Percentiles rank a stretch among this genome's conserved stretches.
These are phyloP conservation scores for Pyrrhia umbra DNA, from an alignment of 2,888 invertebrate species.

Conservation along the genomic window DNA sequence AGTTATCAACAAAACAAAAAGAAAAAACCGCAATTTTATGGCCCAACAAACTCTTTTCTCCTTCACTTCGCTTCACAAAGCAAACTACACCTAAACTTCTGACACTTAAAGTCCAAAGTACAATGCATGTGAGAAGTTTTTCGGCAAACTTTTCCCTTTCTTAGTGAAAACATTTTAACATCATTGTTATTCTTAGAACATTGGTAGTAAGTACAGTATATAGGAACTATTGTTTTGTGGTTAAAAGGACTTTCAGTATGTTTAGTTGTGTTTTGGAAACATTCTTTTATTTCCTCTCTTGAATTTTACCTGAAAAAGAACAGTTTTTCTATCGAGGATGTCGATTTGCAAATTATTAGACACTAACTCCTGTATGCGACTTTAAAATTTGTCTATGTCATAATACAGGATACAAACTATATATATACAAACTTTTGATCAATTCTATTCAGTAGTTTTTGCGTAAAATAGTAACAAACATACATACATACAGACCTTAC, in stretches of 20 bases:
- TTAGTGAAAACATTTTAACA: constrained; percentile 42
- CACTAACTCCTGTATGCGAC: too few relatives aligned
- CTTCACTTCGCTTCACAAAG: constrained; percentile 49
- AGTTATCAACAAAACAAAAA: neutral
- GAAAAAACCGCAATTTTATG: constrained; percentile 25
- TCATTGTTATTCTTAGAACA: constrained; percentile 48
- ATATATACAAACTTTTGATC: too few relatives aligned
- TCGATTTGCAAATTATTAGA: too few relatives aligned
- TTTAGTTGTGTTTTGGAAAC: neutral
- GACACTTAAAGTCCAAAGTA: constrained; percentile 66
- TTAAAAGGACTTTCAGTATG: constrained; percentile 21
- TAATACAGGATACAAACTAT: too few relatives aligned
- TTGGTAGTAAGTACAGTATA: constrained; percentile 18
- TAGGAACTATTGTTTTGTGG: constrained; percentile 47
- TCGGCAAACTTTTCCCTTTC: constrained; percentile 49
- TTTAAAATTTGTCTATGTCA: too few relatives aligned
- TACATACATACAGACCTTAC: too few relatives aligned
- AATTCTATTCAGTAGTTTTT: too few relatives aligned
- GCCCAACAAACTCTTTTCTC: constrained; percentile 51
- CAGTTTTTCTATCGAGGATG: too few relatives aligned
- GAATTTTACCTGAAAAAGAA: too few relatives aligned
- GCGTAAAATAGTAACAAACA: too few relatives aligned
- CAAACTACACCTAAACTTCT: constrained; percentile 66
- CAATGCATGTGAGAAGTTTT: constrained; percentile 59
- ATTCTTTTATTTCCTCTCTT: neutral